A percentile compares a stretch with the other conserved stretches of the same genome.
These are phyloP conservation scores for Octopus bimaculoides DNA, from an alignment of 1,140 invertebrate genomes.

Conservation along the genomic window DNA sequence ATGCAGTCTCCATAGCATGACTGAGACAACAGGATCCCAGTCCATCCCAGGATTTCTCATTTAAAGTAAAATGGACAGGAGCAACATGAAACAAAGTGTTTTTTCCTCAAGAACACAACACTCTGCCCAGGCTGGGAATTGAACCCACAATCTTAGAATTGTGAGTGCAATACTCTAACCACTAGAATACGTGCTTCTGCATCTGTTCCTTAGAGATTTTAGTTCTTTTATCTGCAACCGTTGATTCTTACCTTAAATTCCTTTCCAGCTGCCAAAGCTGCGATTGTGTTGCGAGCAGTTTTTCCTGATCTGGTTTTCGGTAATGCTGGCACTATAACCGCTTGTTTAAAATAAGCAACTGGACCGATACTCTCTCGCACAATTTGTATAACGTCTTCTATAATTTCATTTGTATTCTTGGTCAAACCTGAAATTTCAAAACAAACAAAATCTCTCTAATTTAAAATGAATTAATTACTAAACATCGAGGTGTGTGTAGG, in stretches of 20 bases:
- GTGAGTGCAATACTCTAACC: not conserved
- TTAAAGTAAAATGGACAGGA: not conserved
- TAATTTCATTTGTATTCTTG: slow-evolving; percentile 40
- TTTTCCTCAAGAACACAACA: slow-evolving; percentile 1
- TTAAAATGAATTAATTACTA: not conserved
- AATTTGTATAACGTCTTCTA: slow-evolving; percentile 54
- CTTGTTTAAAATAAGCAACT: slow-evolving; percentile 80
- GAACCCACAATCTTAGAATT: not conserved
- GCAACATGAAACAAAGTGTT: not conserved
- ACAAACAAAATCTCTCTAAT: not conserved
- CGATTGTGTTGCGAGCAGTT: slow-evolving; percentile 80
- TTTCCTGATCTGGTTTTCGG: slow-evolving; percentile 79
- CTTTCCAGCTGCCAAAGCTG: slow-evolving; percentile 77
- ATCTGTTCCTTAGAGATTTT: not conserved
- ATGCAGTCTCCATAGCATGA: too few species aligned
- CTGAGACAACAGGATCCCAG: too few species aligned
- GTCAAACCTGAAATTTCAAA: slow-evolving; percentile 29
- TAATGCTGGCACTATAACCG: slow-evolving; percentile 72
- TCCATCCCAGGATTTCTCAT: not conserved
- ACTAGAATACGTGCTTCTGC: not conserved
- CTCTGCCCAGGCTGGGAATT: not conserved
- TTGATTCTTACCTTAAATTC: slow-evolving; percentile 64
- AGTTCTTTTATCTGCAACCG: not conserved
- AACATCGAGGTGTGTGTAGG: not conserved
- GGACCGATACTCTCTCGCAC: slow-evolving; percentile 82